Evolutionary conservation across 2,113 vertebrate genomes (phyloP), one percentile per base, ranked within the genome.

Genomic region (Oryzias curvinotus): DNA sequence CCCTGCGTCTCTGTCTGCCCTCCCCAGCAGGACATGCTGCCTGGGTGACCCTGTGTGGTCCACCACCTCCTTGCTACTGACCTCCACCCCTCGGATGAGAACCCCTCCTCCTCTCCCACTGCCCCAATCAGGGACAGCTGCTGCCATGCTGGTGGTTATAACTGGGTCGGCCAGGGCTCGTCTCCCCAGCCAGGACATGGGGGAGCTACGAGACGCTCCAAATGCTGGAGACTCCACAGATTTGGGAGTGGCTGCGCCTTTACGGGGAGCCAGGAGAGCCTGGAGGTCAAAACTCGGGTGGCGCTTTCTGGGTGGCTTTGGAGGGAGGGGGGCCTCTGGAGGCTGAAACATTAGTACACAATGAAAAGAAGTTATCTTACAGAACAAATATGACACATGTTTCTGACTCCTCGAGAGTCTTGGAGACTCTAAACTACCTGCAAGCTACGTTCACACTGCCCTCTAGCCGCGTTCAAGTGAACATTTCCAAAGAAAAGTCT

Each of bases 21-120:
- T 91, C 36, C 90, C 89, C 3, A 96, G 89, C 54, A 97, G 90
- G 52, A 96, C 95, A 0, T 96, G 95, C 74, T 95, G 93, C 57
- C 93, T 90, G 0, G 94, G 93, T 0, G 94, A 93, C 73, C 94
- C 94, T 0, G 94, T 95, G 77, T 95, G 91, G 75, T 96, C 95
- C 26, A 91, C 94, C 62, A 97, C 93, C 80, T 97, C 95, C 2
- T 94, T 95, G 74, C 95, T 97, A 92, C 94, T 97, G 81, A 95
- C 94, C 73, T 96, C 95, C 71, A 96, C 92, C 1, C 95, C 95
- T 49, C 94, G 83, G 57, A 97, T 96, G 53, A 95, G 78, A 60
- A 96, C 94, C 0, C 88, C 81, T 4, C 66, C 58, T 17, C 46
- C 59, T 14, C 77, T 53, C 4, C 77, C 60, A 0, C 65, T 51